Conservation (phyloP, 2,797 vertebrate species). For the Menidia menidia region DNA sequence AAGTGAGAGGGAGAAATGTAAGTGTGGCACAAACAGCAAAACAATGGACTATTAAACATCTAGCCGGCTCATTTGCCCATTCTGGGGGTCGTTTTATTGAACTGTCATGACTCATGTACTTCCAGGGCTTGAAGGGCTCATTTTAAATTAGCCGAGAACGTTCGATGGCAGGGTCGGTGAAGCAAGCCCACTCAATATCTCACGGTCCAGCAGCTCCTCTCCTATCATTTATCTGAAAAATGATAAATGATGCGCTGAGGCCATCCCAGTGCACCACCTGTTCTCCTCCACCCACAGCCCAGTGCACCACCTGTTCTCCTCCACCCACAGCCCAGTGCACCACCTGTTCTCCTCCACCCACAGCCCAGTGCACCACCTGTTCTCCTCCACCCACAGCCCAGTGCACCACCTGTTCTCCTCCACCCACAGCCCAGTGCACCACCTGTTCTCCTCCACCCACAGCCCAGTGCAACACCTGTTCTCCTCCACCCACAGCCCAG, state of each 20-base stretch:
- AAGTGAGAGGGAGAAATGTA: slow-evolving; percentile 17
- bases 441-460: slow-evolving; percentile 37
- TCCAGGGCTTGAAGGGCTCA: slow-evolving; percentile 76
- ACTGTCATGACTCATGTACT: slow-evolving; percentile 72
- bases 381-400: no score
- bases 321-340: slow-evolving; percentile 30
- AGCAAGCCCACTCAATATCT: slow-evolving; percentile 75
- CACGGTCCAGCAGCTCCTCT: no score
- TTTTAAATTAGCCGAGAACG: slow-evolving; percentile 74
- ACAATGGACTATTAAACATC: slow-evolving; percentile 28
- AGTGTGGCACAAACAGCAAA: slow-evolving; percentile 9
- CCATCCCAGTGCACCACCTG: slow-evolving; percentile 36
- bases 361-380: slow-evolving; percentile 7
- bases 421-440: slow-evolving; percentile 33
- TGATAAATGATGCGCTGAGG: slow-evolving; percentile 55
- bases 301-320: no score
- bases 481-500: slow-evolving; percentile 20
- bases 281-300: slow-evolving; percentile 31
- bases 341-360: no score
- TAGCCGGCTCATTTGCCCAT: slow-evolving; percentile 39
- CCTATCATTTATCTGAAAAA: no score
- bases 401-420: no score
- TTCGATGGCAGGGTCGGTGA: slow-evolving; percentile 67
- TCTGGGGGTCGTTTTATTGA: slow-evolving; percentile 70
- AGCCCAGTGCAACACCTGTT: slow-evolving; percentile 42